Percentiles rank a stretch among this genome's conserved stretches.
These are phyloP conservation scores for Gymnothorax javanicus DNA, from an alignment of 2,797 vertebrate genomes.

Conservation along the genomic window DNA sequence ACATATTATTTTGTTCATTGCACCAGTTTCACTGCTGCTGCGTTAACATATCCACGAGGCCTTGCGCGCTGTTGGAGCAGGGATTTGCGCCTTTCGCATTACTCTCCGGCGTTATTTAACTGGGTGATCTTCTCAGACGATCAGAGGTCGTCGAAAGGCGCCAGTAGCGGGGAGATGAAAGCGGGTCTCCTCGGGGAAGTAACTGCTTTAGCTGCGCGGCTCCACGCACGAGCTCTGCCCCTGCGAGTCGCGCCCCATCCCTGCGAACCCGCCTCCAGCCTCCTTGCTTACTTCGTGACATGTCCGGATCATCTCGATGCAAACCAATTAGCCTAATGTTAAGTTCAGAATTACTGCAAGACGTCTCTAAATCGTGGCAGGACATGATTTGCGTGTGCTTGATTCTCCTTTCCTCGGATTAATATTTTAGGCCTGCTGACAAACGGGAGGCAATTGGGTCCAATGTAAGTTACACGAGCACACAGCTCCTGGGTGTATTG, in stretches of 20 bases:
- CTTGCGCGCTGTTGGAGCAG: neutral
- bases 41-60: neutral
- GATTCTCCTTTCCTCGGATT: neutral
- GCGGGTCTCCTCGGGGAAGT: constrained; percentile 77
- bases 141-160: constrained; percentile 80
- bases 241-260: constrained; percentile 30
- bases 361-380: neutral
- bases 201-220: constrained; percentile 73
- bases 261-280: constrained; percentile 2
- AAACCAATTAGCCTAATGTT: constrained; percentile 14
- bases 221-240: constrained; percentile 58
- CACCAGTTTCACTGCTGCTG: no score
- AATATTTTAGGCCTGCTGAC: constrained; percentile 21
- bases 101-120: constrained; percentile 72
- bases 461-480: constrained; percentile 27
- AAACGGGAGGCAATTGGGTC: constrained; percentile 28
- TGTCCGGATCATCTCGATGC: constrained; percentile 1
- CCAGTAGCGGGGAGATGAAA: constrained; percentile 83
- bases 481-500: constrained; percentile 62
- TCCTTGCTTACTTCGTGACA: constrained; percentile 14
- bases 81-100: constrained; percentile 59
- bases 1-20: no score
- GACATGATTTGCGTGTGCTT: neutral
- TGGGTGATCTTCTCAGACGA: constrained; percentile 81
- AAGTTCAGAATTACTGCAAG: neutral